Conservation (phyloP, 2,113 vertebrate genomes). For the Aphyosemion australe region DNA sequence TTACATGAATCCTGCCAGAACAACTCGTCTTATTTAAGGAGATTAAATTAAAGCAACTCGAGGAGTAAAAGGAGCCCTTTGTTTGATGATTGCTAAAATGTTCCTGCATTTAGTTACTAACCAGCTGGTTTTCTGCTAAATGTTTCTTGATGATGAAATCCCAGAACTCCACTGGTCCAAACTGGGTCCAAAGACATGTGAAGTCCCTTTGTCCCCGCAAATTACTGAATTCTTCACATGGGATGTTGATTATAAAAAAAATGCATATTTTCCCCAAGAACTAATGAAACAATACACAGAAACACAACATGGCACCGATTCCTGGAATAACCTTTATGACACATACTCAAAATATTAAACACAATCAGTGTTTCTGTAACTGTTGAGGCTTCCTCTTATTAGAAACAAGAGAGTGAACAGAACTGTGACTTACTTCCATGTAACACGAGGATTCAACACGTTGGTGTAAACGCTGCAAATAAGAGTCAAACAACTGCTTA, state of each 20-base stretch:
- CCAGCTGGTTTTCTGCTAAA: too few species aligned
- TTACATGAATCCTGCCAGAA: too few species aligned
- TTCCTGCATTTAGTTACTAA: too few species aligned
- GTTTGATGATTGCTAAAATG: too few species aligned
- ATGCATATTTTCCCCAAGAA: neutral
- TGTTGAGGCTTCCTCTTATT: neutral
- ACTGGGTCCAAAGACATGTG: neutral
- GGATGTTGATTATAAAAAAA: neutral
- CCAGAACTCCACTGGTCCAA: neutral
- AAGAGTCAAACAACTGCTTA: neutral
- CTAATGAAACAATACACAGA: neutral
- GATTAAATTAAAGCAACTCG: too few species aligned
- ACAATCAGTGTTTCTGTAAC: too few species aligned
- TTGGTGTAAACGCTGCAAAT: neutral
- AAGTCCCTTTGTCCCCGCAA: too few species aligned
- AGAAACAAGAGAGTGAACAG: neutral
- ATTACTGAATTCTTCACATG: too few species aligned
- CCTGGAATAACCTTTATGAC: neutral
- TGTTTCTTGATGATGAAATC: too few species aligned
- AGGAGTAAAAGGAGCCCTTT: too few species aligned
- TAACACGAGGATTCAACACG: neutral
- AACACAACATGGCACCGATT: neutral
- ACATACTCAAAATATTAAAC: neutral
- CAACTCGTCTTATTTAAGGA: too few species aligned
- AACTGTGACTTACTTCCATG: neutral